Evolutionary conservation across 2,888 invertebrate species (phyloP).

Genomic region (Noctua comes): DNA sequence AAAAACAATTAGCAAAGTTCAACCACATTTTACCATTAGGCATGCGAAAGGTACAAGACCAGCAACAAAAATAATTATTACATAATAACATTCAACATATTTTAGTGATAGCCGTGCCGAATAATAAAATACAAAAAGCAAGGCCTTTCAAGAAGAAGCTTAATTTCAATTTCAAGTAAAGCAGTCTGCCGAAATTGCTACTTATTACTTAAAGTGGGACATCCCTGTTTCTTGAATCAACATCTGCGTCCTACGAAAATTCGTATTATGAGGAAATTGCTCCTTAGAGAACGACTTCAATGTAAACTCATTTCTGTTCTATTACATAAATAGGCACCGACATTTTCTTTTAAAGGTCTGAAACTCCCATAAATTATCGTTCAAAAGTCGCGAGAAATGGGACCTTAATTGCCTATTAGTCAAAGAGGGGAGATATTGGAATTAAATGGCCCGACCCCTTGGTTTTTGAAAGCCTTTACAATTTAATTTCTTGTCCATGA

Average conservation of each 20-base stretch:
- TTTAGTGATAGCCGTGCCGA: too few species aligned
- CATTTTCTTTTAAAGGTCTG: constrained; percentile 7
- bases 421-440: constrained; percentile 16
- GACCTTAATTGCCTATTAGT: constrained; percentile 33
- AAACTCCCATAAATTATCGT: constrained; percentile 20
- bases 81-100: too few species aligned
- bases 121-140: background rate
- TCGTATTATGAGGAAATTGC: constrained; percentile 38
- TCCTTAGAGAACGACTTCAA: constrained; percentile 26
- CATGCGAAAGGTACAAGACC: too few species aligned
- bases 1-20: too few species aligned
- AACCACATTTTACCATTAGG: too few species aligned
- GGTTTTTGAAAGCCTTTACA: constrained; percentile 18
- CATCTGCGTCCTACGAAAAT: constrained; percentile 38
- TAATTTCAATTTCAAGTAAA: constrained; percentile 34
- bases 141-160: background rate
- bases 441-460: background rate
- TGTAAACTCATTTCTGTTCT: constrained; percentile 36
- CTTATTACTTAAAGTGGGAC: constrained; percentile 15
- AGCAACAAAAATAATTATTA: too few species aligned
- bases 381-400: constrained; percentile 19
- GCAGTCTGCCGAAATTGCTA: constrained; percentile 27
- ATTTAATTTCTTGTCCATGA: background rate
- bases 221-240: constrained; percentile 45
- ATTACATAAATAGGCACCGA: constrained; percentile 3